phyloP scores from a whole-genome alignment of 2,888 invertebrate genomes.

The Masnerella sp. region DNA sequence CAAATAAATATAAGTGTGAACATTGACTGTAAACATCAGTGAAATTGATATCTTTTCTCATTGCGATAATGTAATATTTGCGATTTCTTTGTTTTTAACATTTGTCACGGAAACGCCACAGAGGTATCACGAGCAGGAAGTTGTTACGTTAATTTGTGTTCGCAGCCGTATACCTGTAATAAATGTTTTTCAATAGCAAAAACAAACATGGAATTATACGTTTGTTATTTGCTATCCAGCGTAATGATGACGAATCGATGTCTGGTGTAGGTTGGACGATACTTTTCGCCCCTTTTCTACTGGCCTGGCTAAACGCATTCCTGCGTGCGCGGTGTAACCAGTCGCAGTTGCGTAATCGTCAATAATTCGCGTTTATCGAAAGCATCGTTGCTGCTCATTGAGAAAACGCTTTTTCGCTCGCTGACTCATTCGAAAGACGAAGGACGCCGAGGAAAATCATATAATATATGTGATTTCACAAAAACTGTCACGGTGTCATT shows the following conservation, averaged over 20 bases:
- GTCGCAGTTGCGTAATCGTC: conserved; percentile 26
- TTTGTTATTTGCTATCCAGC: too few relatives aligned
- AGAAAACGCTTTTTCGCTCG: conserved; percentile 48
- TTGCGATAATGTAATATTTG: too few relatives aligned
- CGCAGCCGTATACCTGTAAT: conserved; percentile 7
- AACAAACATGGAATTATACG: conserved; percentile 5
- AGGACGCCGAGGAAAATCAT: conserved; percentile 35
- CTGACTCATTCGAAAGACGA: conserved; percentile 31
- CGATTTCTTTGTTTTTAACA: too few relatives aligned
- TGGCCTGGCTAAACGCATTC: conserved; percentile 21
- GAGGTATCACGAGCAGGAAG: neutral
- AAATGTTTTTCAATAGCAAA: conserved; percentile 5
- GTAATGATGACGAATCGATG: too few relatives aligned
- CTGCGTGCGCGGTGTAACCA: conserved; percentile 4
- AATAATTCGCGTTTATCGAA: conserved; percentile 46
- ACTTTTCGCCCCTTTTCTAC: conserved; percentile 5
- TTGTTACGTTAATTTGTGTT: conserved; percentile 1
- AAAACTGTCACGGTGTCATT: conserved; percentile 26
- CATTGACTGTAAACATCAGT: too few relatives aligned
- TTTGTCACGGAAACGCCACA: conserved; percentile 1
- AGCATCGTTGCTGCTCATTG: conserved; percentile 47
- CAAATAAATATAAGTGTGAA: too few relatives aligned
- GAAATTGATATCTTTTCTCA: too few relatives aligned
- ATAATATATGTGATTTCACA: conserved; percentile 13
- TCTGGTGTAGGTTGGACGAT: too few relatives aligned